Conservation (phyloP, 2,888 invertebrate species). For the Conops quadrifasciatus region DNA sequence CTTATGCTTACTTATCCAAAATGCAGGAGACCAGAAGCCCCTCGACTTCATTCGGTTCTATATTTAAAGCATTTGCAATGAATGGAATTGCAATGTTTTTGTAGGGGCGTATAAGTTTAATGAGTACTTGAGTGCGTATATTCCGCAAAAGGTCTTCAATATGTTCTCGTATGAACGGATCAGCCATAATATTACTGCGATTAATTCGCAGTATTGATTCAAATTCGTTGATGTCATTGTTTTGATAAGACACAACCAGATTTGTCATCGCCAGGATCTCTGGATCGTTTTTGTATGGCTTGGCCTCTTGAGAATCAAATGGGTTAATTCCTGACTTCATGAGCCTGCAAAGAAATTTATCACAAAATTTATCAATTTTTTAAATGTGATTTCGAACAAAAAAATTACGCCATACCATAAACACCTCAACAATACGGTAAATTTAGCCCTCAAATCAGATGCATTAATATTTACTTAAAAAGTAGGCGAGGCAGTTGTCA, state of each 20-base stretch:
- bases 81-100: constrained; percentile 98
- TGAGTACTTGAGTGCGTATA: constrained; percentile 95
- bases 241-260: constrained; percentile 95
- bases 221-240: constrained; percentile 98
- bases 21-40: constrained; percentile 97
- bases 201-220: constrained; percentile 95
- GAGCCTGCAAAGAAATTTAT: constrained; percentile 71
- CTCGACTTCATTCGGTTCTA: constrained; percentile 94
- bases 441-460: too few relatives aligned
- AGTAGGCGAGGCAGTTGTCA: too few relatives aligned
- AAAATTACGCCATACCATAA: too few relatives aligned
- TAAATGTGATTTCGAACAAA: too few relatives aligned
- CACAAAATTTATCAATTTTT: too few relatives aligned
- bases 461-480: too few relatives aligned
- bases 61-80: constrained; percentile 93
- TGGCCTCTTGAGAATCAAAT: constrained; percentile 99
- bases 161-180: constrained; percentile 98
- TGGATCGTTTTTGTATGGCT: constrained; percentile 99
- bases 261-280: constrained; percentile 99
- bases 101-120: constrained; percentile 97
- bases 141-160: constrained; percentile 96
- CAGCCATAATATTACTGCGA: constrained; percentile 97
- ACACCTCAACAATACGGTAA: too few relatives aligned
- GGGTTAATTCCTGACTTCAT: constrained; percentile 99
- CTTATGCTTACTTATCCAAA: constrained; percentile 84